Evolutionary conservation across 2,888 invertebrate genomes (phyloP), one percentile per base, ranked within the genome.

Genomic region (Acanthosepion pharaonis): DNA sequence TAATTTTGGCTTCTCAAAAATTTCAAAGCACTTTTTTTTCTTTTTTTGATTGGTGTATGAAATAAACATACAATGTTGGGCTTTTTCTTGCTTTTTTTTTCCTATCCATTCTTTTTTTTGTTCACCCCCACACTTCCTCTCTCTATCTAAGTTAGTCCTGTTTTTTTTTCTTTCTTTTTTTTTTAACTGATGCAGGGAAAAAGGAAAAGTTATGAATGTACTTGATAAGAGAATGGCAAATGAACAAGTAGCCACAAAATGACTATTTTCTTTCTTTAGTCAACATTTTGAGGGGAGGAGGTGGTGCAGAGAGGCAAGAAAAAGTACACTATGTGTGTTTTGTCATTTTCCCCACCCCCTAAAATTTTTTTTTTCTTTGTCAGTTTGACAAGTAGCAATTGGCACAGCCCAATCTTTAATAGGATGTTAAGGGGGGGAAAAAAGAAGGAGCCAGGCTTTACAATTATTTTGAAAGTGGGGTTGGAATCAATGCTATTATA

Each of bases 361-460:
- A 23, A 25, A 4, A 1, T 5, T 25, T 25, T 25, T 64, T 64
- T 64, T 23, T 2, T 64, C 64, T 23, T 64, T 23, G 20, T 64
- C 64, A 23, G 64, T 20, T 64, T 64, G 25, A 23, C 25, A 64
- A 64, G 64, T 64, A 25, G 25, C 64, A 64, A 23, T 25, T 64
- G 64, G 64, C 64, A 64, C 64, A 64, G 64, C 64, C 64, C 64
- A 64, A 64, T 64, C 64, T 64, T 64, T 64, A 64, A 64, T 64
- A 64, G 20, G 64, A 64, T 20, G 25, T 8, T 64, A 23, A 23
- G 64, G 25, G 64, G 33, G 33, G 33, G 33, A 33, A 25, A 64
- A 64, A 23, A 64, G 59, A 59, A 59, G 64, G 64, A 64, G 64
- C 25, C 64, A 64, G 64, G 25, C 3, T 64, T 64, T 23, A 64